Evolutionary conservation across 2,113 vertebrate genomes (phyloP), one percentile per base, ranked within the genome.

Genomic region (Dipodomys merriami): DNA sequence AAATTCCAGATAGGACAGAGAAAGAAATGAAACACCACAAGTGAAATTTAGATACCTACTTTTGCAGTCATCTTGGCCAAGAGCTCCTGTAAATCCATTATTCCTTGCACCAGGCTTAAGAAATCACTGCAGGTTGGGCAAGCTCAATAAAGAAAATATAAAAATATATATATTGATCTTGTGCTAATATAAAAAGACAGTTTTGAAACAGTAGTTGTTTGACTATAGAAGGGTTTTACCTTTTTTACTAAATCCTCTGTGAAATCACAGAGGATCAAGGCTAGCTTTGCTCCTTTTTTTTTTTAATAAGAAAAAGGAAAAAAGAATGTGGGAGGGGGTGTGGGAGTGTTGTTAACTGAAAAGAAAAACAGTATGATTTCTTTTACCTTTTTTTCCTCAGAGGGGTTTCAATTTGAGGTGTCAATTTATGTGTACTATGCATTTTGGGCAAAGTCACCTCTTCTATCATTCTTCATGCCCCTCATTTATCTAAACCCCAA

Each of bases 61-160:
- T 99, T 99, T 92, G 99, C 98, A 87, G 99, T 99, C 99, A 99
- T 99, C 98, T 99, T 99, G 91, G 99, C 99, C 95, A 99, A 97
- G 33, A 99, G 98, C 85, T 99, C 99, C 98, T 99, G 99, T 65
- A 99, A 98, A 98, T 99, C 99, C 99, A 99, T 99, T 97, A 99
- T 99, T 97, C 99, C 99, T 98, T 99, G 99, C 57, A 99, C 99
- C 94, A 99, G 98, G 97, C 98, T 99, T 96, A 99, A 98, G 98
- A 99, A 99, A 97, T 99, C 99, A 95, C 99, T 99, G 98, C 99
- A 99, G 91, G 99, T 99, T 3, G 99, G 99, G 96, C 99, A 99
- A 88, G 99, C 99, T 99, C 98, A 97, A 99, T 88, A 97, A 97
- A 97, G 96, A 97, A 98, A 98, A 95, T 39, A 87, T 69, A 97